Evolutionary conservation across 2,888 invertebrate species (phyloP).

Genomic region (Amphipoea oculea): DNA sequence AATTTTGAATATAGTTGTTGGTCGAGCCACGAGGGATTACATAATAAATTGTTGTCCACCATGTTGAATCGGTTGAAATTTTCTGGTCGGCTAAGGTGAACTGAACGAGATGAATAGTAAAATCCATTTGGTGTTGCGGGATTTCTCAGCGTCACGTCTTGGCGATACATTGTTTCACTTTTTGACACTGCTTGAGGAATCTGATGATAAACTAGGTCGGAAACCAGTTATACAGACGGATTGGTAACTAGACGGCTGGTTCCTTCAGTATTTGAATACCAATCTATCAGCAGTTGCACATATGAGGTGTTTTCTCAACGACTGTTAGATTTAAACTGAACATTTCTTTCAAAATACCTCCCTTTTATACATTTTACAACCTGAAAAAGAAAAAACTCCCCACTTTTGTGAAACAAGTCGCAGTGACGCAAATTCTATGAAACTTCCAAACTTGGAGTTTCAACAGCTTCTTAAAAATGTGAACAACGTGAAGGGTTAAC

Average conservation of each 20-base stretch:
- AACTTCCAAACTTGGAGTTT: constrained; percentile 8
- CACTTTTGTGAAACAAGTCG: background rate
- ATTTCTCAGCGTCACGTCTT: background rate
- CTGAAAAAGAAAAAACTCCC: background rate
- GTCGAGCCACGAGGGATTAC: background rate
- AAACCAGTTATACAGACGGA: too few relatives aligned
- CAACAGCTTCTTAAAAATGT: constrained; percentile 31
- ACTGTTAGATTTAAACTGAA: background rate
- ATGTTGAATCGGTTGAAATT: background rate
- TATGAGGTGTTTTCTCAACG: background rate
- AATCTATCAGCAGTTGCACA: too few relatives aligned
- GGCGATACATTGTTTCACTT: constrained; percentile 8
- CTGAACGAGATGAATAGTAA: background rate
- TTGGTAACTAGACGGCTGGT: background rate
- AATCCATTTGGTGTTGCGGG: background rate
- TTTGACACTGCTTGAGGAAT: background rate
- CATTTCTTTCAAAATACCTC: background rate
- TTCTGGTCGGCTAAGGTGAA: background rate
- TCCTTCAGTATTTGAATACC: background rate
- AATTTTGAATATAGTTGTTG: background rate
- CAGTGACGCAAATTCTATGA: background rate
- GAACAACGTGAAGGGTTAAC: constrained; percentile 4
- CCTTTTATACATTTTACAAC: constrained; percentile 3
- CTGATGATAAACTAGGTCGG: background rate
- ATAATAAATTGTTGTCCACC: background rate